Evolutionary conservation across 2,113 vertebrate species (phyloP).

Genomic region (Dromiciops gliroides): DNA sequence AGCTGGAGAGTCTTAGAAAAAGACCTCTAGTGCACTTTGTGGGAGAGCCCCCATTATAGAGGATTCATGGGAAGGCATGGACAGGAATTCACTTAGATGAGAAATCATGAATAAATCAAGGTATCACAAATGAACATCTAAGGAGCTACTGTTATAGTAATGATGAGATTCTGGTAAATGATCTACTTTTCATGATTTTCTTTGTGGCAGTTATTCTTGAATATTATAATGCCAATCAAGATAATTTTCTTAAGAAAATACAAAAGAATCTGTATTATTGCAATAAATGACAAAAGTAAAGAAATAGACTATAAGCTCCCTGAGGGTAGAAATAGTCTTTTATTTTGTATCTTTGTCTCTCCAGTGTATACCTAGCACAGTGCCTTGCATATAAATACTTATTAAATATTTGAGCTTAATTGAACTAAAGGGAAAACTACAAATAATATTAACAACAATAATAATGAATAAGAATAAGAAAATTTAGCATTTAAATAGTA

Average conservation of each 20-base stretch:
- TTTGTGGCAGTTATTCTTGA: constrained; percentile 31
- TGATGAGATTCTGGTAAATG: constrained; percentile 8
- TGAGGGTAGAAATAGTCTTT: not conserved
- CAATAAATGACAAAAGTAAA: not conserved
- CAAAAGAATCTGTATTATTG: not conserved
- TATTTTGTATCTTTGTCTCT: too few relatives aligned
- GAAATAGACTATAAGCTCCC: not conserved
- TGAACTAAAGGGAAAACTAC: too few relatives aligned
- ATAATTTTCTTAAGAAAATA: constrained; percentile 12
- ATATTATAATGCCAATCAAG: not conserved
- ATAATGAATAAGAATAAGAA: too few relatives aligned
- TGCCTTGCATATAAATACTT: too few relatives aligned
- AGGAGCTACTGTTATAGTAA: constrained; percentile 29
- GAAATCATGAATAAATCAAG: not conserved
- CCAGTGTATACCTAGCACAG: too few relatives aligned
- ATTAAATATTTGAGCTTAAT: too few relatives aligned
- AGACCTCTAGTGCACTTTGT: not conserved
- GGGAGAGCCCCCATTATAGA: not conserved
- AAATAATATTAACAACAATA: too few relatives aligned
- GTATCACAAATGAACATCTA: constrained; percentile 30
- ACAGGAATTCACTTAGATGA: not conserved
- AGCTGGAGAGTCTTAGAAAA: not conserved
- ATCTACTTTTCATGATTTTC: constrained; percentile 35
- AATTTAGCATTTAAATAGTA: too few relatives aligned
- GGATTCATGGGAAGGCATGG: not conserved